phyloP scores from a whole-genome alignment of 2,888 invertebrate species.

The Chromoteleia sp. region DNA sequence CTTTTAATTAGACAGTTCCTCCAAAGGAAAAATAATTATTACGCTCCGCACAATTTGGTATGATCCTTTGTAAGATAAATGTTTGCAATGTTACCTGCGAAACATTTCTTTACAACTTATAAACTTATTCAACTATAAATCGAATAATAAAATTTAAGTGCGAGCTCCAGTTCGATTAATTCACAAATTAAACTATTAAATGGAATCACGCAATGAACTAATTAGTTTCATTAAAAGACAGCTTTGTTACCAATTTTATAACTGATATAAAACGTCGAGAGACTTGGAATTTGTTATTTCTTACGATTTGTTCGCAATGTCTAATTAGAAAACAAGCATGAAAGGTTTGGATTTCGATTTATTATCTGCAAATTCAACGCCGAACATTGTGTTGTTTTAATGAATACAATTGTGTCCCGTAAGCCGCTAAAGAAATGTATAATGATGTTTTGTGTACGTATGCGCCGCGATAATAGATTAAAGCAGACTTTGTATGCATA shows the following conservation, averaged over 20 bases:
- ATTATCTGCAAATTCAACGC: too few species aligned
- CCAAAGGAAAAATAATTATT: conserved; percentile 55
- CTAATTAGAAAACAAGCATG: too few species aligned
- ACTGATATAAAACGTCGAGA: too few species aligned
- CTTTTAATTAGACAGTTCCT: conserved; percentile 57
- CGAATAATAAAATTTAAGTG: background rate
- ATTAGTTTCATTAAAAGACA: too few species aligned
- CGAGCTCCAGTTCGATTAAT: too few species aligned
- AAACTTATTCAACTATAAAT: background rate
- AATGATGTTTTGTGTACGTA: conserved; percentile 16
- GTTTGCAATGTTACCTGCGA: conserved; percentile 5
- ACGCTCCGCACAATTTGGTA: conserved; percentile 38
- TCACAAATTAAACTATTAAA: background rate
- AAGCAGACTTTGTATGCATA: conserved; percentile 16
- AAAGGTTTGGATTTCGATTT: too few species aligned
- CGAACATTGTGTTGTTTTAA: too few species aligned
- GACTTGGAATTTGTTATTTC: too few species aligned
- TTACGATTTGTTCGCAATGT: too few species aligned
- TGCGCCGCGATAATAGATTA: conserved; percentile 20
- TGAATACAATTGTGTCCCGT: background rate
- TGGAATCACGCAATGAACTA: too few species aligned
- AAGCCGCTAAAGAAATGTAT: conserved; percentile 14
- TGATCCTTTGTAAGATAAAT: conserved; percentile 29
- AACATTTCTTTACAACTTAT: conserved; percentile 2
- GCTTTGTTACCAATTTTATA: too few species aligned